These are phyloP conservation scores for Caenorhabditis becei DNA, from an alignment of 2,888 invertebrate species.

Conservation along the genomic window DNA sequence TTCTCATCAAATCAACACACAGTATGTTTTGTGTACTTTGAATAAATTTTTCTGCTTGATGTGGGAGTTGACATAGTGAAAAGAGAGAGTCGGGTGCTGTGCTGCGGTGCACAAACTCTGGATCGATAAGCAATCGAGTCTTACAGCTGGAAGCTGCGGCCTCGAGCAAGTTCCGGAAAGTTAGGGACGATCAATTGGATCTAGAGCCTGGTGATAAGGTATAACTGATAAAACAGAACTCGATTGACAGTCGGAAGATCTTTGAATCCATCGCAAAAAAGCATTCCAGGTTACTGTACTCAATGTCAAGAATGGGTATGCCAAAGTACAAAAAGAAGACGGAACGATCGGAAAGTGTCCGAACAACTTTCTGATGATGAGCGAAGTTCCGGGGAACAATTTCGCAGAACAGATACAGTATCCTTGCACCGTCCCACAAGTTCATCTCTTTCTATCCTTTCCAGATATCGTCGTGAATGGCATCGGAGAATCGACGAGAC, in stretches of 20 bases:
- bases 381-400: constrained; percentile 60
- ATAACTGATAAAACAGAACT: too few relatives aligned
- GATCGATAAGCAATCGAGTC: neutral
- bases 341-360: constrained; percentile 63
- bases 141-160: constrained; percentile 61
- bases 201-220: constrained; percentile 62
- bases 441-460: too few relatives aligned
- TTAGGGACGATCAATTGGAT: constrained; percentile 52
- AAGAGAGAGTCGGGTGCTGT: constrained; percentile 38
- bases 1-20: constrained; percentile 37
- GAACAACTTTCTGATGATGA: constrained; percentile 56
- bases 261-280: too few relatives aligned
- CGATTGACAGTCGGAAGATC: too few relatives aligned
- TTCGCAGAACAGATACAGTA: constrained; percentile 68
- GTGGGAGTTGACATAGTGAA: constrained; percentile 36
- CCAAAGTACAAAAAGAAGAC: constrained; percentile 48
- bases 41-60: constrained; percentile 63
- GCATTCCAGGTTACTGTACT: constrained; percentile 47
- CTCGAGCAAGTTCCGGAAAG: constrained; percentile 36
- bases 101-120: constrained; percentile 46
- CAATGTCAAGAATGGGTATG: constrained; percentile 51
- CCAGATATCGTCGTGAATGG: constrained; percentile 59
- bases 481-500: constrained; percentile 44
- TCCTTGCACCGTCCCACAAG: neutral
- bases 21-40: constrained; percentile 60